A percentile compares a stretch with the other conserved stretches of the same genome.
These are phyloP conservation scores for Serrognathus titanus DNA, from an alignment of 2,888 invertebrate genomes.

Conservation along the genomic window DNA sequence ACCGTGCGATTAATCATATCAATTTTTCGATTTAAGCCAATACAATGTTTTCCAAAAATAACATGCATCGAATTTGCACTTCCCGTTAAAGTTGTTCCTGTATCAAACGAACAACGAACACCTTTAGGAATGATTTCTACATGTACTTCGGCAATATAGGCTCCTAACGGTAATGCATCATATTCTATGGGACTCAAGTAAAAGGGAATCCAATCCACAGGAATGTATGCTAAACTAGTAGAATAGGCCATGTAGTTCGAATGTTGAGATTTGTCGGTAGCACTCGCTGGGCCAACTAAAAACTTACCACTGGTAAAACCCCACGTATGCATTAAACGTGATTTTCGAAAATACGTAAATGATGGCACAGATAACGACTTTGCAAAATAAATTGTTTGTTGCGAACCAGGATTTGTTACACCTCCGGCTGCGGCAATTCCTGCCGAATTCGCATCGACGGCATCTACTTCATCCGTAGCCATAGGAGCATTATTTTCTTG, in stretches of 20 bases:
- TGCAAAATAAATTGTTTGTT: too few species aligned
- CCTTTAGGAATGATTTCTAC: neutral
- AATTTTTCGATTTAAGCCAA: neutral
- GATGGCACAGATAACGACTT: too few species aligned
- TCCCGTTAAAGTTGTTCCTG: neutral
- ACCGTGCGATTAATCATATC: neutral
- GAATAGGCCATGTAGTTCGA: neutral
- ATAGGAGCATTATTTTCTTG: too few species aligned
- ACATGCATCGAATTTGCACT: slow-evolving; percentile 4
- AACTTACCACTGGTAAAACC: too few species aligned
- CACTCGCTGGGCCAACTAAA: too few species aligned
- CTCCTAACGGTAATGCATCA: neutral
- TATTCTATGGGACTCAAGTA: neutral
- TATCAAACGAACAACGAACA: neutral
- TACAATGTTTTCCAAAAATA: neutral
- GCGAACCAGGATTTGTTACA: too few species aligned
- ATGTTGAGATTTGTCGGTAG: too few species aligned
- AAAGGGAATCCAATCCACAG: neutral
- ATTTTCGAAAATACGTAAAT: too few species aligned
- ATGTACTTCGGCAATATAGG: neutral
- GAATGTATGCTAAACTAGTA: neutral
- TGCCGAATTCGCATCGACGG: too few species aligned
- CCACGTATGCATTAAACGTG: too few species aligned
- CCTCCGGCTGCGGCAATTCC: too few species aligned
- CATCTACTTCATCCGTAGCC: too few species aligned